These are phyloP conservation scores for Apantesis nais DNA, from an alignment of 2,888 invertebrate genomes.

Conservation along the genomic window DNA sequence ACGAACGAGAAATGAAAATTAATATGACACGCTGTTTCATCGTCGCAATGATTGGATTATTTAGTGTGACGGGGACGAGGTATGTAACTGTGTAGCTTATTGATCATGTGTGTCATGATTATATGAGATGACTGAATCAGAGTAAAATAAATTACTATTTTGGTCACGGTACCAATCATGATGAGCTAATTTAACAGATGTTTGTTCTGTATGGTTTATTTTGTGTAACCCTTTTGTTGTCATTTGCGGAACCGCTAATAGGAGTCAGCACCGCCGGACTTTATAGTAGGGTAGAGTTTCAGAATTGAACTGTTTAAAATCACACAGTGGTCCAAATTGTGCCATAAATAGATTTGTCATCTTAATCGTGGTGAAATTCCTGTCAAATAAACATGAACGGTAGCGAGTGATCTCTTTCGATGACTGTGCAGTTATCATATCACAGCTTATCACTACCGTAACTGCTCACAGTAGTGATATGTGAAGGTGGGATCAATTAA, in stretches of 20 bases:
- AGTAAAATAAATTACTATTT: background rate
- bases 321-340: background rate
- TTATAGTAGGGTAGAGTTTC: background rate
- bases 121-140: slow-evolving; percentile 21
- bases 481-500: no score
- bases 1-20: slow-evolving; percentile 52
- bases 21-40: slow-evolving; percentile 52
- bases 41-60: slow-evolving; percentile 55
- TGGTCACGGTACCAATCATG: background rate
- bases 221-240: background rate
- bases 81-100: slow-evolving; percentile 36
- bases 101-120: slow-evolving; percentile 41
- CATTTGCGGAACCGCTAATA: background rate
- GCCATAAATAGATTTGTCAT: background rate
- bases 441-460: no score
- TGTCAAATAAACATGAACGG: background rate
- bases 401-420: background rate
- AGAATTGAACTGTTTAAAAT: background rate
- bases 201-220: background rate
- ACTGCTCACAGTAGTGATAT: no score
- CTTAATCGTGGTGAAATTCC: background rate
- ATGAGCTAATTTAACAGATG: background rate
- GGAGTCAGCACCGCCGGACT: background rate
- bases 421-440: no score
- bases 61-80: slow-evolving; percentile 30